phyloP scores from a whole-genome alignment of 2,113 vertebrate genomes.

The Cavia porcellus region DNA sequence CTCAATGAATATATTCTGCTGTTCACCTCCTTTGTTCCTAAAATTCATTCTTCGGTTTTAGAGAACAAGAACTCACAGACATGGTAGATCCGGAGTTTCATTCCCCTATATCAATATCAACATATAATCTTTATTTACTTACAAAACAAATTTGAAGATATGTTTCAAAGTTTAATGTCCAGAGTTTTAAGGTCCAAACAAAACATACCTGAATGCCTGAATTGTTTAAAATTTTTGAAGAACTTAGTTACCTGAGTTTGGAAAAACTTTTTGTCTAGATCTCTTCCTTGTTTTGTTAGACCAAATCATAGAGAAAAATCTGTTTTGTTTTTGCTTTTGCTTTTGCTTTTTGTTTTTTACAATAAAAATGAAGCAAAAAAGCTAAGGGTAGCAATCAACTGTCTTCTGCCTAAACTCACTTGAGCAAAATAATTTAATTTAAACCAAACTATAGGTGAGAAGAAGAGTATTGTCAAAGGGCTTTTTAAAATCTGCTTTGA shows the following conservation, averaged over 20 bases:
- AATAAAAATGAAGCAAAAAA: neutral
- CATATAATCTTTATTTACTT: slow-evolving; percentile 71
- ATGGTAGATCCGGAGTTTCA: no score
- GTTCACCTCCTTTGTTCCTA: no score
- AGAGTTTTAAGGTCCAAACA: neutral
- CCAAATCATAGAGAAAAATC: slow-evolving; percentile 47
- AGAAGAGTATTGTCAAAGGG: slow-evolving; percentile 49
- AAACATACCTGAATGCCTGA: slow-evolving; percentile 66
- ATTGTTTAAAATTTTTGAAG: slow-evolving; percentile 36
- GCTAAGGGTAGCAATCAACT: slow-evolving; percentile 67
- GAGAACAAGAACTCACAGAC: no score
- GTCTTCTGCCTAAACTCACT: neutral
- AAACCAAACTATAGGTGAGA: slow-evolving; percentile 36
- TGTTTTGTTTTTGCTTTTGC: slow-evolving; percentile 10
- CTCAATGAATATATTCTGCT: no score
- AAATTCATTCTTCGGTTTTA: no score
- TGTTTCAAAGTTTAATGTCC: neutral
- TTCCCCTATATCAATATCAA: neutral
- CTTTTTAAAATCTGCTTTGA: slow-evolving; percentile 69
- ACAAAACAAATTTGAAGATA: slow-evolving; percentile 66
- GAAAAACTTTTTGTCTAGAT: neutral
- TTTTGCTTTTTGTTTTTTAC: neutral
- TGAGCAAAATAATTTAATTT: slow-evolving; percentile 76
- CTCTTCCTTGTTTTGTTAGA: slow-evolving; percentile 48
- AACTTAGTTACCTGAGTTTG: slow-evolving; percentile 31